Evolutionary conservation across 2,888 invertebrate genomes (phyloP).

Genomic region (Drosophila anceps): DNA sequence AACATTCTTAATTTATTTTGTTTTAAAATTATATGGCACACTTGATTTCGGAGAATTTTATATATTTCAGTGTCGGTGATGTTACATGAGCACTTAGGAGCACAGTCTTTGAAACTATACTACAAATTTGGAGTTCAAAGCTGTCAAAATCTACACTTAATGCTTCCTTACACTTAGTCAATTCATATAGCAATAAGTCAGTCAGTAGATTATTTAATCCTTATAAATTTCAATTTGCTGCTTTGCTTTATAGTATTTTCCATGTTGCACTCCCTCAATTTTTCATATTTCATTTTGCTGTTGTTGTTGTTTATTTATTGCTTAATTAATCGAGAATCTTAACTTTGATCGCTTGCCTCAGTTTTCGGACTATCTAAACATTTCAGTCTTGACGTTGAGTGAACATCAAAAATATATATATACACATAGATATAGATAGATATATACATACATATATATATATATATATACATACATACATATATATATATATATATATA

Average conservation of each 20-base stretch:
- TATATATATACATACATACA: constrained; percentile 13
- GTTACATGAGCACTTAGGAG: too few relatives aligned
- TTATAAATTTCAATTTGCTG: neutral
- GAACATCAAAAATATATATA: constrained; percentile 32
- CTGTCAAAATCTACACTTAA: neutral
- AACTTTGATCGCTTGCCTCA: constrained; percentile 26
- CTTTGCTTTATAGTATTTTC: neutral
- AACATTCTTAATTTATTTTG: too few relatives aligned
- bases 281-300: neutral
- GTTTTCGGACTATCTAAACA: constrained; percentile 20
- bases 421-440: neutral
- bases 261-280: neutral
- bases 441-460: neutral
- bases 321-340: constrained; percentile 9
- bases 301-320: constrained; percentile 9
- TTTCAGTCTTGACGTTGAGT: constrained; percentile 33
- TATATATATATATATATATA: neutral
- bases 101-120: too few relatives aligned
- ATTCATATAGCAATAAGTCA: neutral
- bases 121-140: too few relatives aligned
- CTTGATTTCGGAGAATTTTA: too few relatives aligned
- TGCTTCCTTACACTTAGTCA: too few relatives aligned
- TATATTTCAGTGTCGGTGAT: too few relatives aligned
- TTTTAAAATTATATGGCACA: too few relatives aligned
- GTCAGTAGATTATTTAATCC: neutral